Percentiles rank a stretch among this genome's conserved stretches.
Evolutionary conservation across 2,113 vertebrate species (phyloP).

Genomic region (Anguilla rostrata): DNA sequence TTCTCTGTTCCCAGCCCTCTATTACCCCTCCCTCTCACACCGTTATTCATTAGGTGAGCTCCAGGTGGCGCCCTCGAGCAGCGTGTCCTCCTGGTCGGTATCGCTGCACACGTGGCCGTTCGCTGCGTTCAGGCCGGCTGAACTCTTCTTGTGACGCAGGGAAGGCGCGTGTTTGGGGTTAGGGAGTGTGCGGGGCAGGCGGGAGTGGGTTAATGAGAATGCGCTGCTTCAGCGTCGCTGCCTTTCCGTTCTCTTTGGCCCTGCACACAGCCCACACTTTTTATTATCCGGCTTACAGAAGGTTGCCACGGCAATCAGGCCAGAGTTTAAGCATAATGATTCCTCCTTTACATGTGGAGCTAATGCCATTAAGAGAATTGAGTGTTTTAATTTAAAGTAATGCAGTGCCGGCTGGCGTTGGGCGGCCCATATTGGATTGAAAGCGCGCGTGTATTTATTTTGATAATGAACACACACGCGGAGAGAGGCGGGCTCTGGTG

Average conservation of each 20-base stretch:
- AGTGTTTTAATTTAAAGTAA: slow-evolving; percentile 2
- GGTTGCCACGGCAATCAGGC: not conserved
- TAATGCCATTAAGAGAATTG: not conserved
- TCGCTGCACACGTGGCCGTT: not conserved
- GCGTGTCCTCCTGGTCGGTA: not conserved
- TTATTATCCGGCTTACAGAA: not conserved
- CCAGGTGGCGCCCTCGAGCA: not conserved
- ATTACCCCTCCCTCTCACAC: not conserved
- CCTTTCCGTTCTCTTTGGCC: not conserved
- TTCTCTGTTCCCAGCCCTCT: not conserved
- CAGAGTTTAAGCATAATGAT: not conserved
- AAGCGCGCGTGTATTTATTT: not conserved
- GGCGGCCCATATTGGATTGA: not conserved
- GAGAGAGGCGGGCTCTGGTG: not conserved
- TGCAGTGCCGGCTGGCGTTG: not conserved
- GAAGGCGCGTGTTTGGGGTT: not conserved
- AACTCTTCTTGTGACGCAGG: not conserved
- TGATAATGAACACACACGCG: not conserved
- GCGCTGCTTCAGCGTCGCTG: not conserved
- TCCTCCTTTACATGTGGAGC: not conserved
- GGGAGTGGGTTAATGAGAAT: not conserved
- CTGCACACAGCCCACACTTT: not conserved
- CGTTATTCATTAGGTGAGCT: not conserved
- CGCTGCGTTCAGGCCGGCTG: not conserved
- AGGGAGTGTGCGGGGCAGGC: not conserved